Evolutionary conservation across 2,797 vertebrate species (phyloP).

Genomic region (Periparus ater): DNA sequence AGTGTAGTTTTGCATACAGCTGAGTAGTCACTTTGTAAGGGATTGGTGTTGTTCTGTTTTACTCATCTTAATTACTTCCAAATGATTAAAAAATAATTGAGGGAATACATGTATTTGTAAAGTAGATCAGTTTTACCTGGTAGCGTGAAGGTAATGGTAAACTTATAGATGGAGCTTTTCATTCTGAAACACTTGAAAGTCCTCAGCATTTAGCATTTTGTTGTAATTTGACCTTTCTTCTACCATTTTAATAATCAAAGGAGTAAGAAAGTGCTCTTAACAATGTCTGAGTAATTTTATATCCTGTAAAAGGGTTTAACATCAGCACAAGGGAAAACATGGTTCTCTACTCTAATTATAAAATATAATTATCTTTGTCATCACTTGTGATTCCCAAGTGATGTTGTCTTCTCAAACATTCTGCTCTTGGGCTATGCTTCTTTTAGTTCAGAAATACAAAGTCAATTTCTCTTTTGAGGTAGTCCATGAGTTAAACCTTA

Average conservation of each 20-base stretch:
- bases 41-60: background rate
- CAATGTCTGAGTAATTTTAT: background rate
- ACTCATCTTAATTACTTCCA: background rate
- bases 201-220: background rate
- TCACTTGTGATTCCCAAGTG: background rate
- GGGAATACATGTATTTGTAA: rapidly evolving
- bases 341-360: background rate
- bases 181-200: background rate
- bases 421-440: background rate
- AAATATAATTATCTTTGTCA: background rate
- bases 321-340: background rate
- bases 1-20: background rate
- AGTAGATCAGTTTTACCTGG: background rate
- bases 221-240: background rate
- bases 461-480: background rate
- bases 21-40: background rate
- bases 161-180: background rate
- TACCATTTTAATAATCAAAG: background rate
- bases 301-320: background rate
- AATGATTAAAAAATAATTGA: background rate
- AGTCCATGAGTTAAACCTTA: background rate
- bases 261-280: background rate
- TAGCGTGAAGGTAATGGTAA: background rate
- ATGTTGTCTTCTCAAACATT: background rate
- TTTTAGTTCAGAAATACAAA: background rate